Evolutionary conservation across 2,113 vertebrate species (phyloP), one percentile per base, ranked within the genome.

Genomic region (Ascaphus truei): DNA sequence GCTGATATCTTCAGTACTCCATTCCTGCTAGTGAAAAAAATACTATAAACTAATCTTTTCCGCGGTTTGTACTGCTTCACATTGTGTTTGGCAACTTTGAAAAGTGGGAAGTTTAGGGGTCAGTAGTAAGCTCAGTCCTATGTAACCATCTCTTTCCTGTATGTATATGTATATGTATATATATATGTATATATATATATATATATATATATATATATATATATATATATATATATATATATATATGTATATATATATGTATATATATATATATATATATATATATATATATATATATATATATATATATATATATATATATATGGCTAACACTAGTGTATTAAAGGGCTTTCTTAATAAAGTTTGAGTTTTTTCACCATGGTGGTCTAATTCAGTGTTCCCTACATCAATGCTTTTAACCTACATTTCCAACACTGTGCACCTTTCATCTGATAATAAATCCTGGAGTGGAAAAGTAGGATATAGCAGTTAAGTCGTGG

Each of bases 11-110:
- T 56, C 50, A 7, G 23, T 56, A 27, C 60, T 68, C 13, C 62
- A 63, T 80, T 27, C 59, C 71, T 75, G 56, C 66, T 23, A 55
- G 57, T 9, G 1, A 73, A 57, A 73, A n/a, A 75, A 65, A 26
- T 2, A 39, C 60, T 37, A 1, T 1, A 27, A 18, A 72, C 30
- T 53, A 9, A 48, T 73, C 78, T 79, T 71, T 25, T 60, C 23
- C 73, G 75, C 26, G 71, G 50, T 71, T 71, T 31, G 63, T 72
- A 60, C 29, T 50, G 63, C 75, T 73, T 52, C 22, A 30, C n/a
- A 8, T 75, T 68, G 26, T 30, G 59, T 59, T 59, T 55, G 62
- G 26, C 56, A 62, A 47, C 53, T 8, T 18, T 15, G 22, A 4
- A 2, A 5, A 9, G 64, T 65, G 12, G 20, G 0, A 0, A 0